A percentile compares a stretch with the other conserved stretches of the same genome.
These are phyloP conservation scores for Scaptomyza flava DNA, from an alignment of 2,888 invertebrate species.

Conservation along the genomic window DNA sequence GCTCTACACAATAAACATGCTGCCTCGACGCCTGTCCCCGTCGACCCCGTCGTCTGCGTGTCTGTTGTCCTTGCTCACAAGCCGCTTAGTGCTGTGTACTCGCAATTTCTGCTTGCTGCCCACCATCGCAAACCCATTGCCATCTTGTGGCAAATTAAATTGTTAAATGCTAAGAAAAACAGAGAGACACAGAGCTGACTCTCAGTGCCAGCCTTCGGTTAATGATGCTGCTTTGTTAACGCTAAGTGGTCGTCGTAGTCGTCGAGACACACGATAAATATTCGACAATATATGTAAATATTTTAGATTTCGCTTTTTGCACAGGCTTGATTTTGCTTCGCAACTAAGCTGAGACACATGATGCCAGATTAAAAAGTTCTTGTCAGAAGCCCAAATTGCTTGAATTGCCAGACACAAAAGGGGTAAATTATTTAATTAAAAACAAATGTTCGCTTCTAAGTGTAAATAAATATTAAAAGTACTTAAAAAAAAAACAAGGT, in stretches of 20 bases:
- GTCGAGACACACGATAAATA: conserved; percentile 42
- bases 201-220: conserved; percentile 43
- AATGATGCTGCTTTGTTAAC: conserved; percentile 77
- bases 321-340: conserved; percentile 55
- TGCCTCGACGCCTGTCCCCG: conserved; percentile 13
- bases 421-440: background rate
- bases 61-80: conserved; percentile 51
- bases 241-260: conserved; percentile 63
- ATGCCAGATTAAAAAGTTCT: conserved; percentile 65
- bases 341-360: conserved; percentile 63
- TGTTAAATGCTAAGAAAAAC: conserved; percentile 48
- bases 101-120: conserved; percentile 60
- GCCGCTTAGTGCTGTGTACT: conserved; percentile 53
- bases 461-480: background rate
- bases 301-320: conserved; percentile 57
- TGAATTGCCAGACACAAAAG: background rate
- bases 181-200: conserved; percentile 6
- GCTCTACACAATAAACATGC: conserved; percentile 56
- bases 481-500: background rate
- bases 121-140: conserved; percentile 38
- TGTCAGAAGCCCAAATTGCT: conserved; percentile 13
- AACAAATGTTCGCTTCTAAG: too few species aligned
- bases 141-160: conserved; percentile 71
- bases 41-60: conserved; percentile 17
- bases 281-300: conserved; percentile 14